Evolutionary conservation across 2,888 invertebrate species (phyloP).

Genomic region (Epinotia ramella): DNA sequence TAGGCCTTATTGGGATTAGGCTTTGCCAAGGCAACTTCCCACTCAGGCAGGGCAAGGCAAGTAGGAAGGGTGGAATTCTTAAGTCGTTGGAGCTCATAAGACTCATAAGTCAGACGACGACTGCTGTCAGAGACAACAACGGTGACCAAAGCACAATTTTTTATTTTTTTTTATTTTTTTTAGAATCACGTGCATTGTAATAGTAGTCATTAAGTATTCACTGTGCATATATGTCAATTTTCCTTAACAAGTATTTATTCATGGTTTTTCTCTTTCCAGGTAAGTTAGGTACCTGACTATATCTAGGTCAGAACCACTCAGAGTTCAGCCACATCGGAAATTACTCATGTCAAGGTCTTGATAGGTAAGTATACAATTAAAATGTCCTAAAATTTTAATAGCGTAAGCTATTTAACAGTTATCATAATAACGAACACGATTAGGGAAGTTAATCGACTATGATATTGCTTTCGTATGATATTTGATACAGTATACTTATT

Average conservation of each 20-base stretch:
- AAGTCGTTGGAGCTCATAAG: no score
- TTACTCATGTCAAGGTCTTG: neutral
- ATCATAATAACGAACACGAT: constrained; percentile 5
- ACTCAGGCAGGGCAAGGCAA: no score
- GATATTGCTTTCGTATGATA: constrained; percentile 7
- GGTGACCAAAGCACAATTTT: no score
- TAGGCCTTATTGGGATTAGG: no score
- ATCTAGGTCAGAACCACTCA: neutral
- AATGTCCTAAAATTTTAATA: constrained; percentile 30
- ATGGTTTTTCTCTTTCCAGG: constrained; percentile 35
- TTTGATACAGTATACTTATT: neutral
- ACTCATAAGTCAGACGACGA: no score
- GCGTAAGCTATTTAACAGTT: constrained; percentile 4
- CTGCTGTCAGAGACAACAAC: no score
- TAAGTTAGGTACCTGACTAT: constrained; percentile 24
- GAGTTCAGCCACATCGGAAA: neutral
- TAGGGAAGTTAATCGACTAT: constrained; percentile 3
- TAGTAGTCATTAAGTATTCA: neutral
- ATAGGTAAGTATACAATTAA: constrained; percentile 12
- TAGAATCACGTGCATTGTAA: neutral
- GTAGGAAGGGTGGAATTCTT: no score
- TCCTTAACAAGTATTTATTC: constrained; percentile 7
- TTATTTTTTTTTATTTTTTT: no score
- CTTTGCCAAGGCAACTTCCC: no score
- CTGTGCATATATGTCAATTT: constrained; percentile 2